These are phyloP conservation scores for Penaeus chinensis DNA, from an alignment of 1,140 invertebrate species.

Conservation along the genomic window DNA sequence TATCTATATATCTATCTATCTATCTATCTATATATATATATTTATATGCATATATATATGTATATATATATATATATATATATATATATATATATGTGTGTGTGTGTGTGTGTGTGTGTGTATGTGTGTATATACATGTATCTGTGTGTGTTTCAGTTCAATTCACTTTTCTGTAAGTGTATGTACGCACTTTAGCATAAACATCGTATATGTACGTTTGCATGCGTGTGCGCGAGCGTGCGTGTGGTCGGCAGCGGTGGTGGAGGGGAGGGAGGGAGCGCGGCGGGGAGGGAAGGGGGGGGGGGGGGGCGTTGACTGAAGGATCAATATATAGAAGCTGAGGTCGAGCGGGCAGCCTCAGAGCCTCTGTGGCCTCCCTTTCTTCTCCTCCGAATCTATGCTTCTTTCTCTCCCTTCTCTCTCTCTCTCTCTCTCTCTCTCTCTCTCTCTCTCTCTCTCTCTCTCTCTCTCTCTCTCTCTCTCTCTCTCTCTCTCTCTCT, in stretches of 20 bases:
- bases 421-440: background rate
- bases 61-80: background rate
- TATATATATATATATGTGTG: no score
- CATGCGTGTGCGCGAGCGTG: conserved; percentile 8
- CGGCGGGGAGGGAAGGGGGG: no score
- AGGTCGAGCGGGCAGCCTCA: background rate
- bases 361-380: background rate
- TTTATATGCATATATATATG: background rate
- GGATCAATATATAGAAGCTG: no score
- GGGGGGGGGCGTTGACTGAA: no score
- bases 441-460: no score
- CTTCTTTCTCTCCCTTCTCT: background rate
- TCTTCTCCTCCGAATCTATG: background rate
- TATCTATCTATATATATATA: no score
- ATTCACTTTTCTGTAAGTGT: background rate
- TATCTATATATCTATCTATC: no score
- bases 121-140: no score
- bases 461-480: no score
- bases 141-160: no score
- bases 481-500: no score
- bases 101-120: background rate
- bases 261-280: background rate
- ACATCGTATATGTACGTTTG: background rate
- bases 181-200: background rate
- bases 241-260: background rate